Evolutionary conservation across 1,140 invertebrate species (phyloP), one percentile per base, ranked within the genome.

Genomic region (Branchinecta lynchi): DNA sequence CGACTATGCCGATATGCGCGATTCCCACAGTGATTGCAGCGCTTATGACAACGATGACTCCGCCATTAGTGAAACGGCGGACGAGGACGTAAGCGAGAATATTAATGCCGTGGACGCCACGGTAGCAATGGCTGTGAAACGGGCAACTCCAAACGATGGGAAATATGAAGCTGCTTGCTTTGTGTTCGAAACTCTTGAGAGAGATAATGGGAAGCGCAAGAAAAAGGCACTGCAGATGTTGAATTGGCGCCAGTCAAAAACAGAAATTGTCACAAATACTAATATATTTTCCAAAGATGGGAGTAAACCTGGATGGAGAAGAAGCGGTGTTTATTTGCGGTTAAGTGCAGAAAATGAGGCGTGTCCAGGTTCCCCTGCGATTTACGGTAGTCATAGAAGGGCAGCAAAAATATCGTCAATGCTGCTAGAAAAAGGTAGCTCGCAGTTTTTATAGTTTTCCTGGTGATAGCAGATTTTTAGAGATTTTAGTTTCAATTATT

Each of bases 301-400:
- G 51, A 60, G 51, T 60, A 60, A 60, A 20, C 51, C 51, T 60
- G 51, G 51, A 12, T 60, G 51, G 51, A 60, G 51, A 60, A 60
- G 51, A 60, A 12, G 12, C 51, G 6, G 12, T 15, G 17, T 15
- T 12, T 60, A 15, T 60, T 15, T 12, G 12, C 51, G 3, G 17
- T 15, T 60, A 6, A 60, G 12, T 60, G 12, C 17, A 20, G 51
- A 60, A 15, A 60, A 60, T 60, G 17, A 60, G 2, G 1, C 3
- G 3, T 12, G 12, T 60, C 51, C 51, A 20, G 17, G 51, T 6
- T 60, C 51, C 17, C 51, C 51, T 60, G 12, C 12, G 12, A 15
- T 60, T 15, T 60, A 60, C 17, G 51, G 51, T 60, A 60, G 51
- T 60, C 12, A 60, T 15, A 60, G 51, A 20, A 60, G 51, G 51